A percentile compares a stretch with the other conserved stretches of the same genome.
phyloP scores from a whole-genome alignment of 2,113 vertebrate genomes.

The Deroptyus accipitrinus region DNA sequence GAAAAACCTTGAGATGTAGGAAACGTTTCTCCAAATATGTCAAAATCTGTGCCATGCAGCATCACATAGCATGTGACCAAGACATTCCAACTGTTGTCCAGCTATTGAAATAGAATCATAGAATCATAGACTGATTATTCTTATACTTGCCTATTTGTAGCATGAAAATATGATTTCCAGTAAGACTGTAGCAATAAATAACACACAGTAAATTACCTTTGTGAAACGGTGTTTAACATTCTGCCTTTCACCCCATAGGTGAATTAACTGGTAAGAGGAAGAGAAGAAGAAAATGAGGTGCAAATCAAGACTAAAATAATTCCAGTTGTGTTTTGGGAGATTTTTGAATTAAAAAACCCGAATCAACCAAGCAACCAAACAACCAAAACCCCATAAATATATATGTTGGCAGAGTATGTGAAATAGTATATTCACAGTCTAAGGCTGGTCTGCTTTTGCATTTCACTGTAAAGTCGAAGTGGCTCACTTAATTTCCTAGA shows the following conservation, averaged over 20 bases:
- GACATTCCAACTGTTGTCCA: not conserved
- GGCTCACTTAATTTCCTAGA: constrained; percentile 39
- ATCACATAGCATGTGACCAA: not conserved
- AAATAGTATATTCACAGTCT: not conserved
- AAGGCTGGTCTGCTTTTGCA: not conserved
- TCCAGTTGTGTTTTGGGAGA: not conserved
- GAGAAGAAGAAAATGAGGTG: not conserved
- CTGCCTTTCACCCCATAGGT: not conserved
- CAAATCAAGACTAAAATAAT: not conserved
- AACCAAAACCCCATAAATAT: not conserved
- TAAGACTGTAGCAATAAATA: not conserved
- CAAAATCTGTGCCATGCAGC: not conserved
- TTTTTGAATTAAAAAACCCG: not conserved
- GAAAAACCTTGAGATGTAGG: not conserved
- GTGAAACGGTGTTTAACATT: not conserved
- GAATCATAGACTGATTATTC: not conserved
- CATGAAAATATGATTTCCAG: not conserved
- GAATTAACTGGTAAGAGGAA: not conserved
- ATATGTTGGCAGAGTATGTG: too few relatives aligned
- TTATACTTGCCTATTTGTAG: not conserved
- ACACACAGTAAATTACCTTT: not conserved
- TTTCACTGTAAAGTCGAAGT: not conserved
- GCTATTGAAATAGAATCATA: not conserved
- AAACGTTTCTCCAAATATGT: not conserved
- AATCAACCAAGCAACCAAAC: not conserved